These are phyloP conservation scores for Oceanodroma tethys DNA, from an alignment of 2,113 vertebrate genomes.

Conservation along the genomic window DNA sequence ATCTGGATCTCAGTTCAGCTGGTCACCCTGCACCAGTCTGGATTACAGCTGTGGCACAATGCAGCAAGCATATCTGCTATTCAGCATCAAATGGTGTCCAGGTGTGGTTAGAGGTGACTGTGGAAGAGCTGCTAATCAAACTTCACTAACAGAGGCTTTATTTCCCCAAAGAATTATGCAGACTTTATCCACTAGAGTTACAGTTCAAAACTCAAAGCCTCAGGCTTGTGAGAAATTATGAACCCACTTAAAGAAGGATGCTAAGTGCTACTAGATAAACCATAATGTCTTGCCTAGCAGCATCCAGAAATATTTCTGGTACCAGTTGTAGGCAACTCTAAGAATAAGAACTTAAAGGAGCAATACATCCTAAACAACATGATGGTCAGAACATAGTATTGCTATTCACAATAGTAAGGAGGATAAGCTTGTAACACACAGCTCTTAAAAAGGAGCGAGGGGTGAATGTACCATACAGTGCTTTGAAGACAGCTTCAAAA, in stretches of 20 bases:
- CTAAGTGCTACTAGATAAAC: background rate
- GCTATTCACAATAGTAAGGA: background rate
- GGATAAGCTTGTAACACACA: background rate
- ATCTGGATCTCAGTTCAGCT: background rate
- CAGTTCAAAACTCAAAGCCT: background rate
- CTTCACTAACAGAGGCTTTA: background rate
- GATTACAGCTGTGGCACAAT: background rate
- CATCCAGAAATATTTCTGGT: background rate
- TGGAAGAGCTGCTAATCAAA: background rate
- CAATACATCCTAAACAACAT: background rate
- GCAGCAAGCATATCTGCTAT: background rate
- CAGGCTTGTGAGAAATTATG: background rate
- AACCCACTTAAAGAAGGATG: background rate
- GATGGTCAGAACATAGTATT: background rate
- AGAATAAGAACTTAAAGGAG: background rate
- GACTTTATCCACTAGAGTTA: background rate
- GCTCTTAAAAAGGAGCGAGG: background rate
- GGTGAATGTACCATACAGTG: background rate
- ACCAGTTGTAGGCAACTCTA: background rate
- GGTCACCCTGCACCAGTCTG: background rate
- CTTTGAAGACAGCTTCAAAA: conserved; percentile 24
- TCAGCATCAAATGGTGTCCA: background rate
- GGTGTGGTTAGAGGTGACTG: background rate
- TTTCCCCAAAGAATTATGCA: background rate
- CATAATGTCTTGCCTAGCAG: background rate